A percentile compares a stretch with the other conserved stretches of the same genome.
Evolutionary conservation across 2,113 vertebrate genomes (phyloP).

Genomic region (Odobenus rosmarus): DNA sequence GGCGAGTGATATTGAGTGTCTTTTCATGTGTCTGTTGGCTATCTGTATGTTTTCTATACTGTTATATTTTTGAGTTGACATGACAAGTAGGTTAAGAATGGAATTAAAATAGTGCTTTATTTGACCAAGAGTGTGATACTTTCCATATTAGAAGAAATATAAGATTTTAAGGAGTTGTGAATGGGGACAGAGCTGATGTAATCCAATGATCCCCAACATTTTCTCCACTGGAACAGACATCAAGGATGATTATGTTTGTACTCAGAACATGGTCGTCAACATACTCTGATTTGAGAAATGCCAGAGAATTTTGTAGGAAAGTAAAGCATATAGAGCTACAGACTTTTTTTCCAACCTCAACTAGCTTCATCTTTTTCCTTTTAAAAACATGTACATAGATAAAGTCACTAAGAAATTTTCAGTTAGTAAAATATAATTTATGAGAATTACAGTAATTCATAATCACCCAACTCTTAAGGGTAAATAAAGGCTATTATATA

Average conservation of each 20-base stretch:
- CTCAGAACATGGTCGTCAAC: not conserved
- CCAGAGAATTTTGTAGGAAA: not conserved
- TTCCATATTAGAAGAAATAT: not conserved
- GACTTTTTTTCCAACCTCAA: not conserved
- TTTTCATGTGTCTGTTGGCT: not conserved
- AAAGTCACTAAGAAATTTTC: not conserved
- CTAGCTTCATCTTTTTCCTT: not conserved
- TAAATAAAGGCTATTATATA: not conserved
- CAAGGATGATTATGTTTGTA: not conserved
- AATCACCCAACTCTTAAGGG: not conserved
- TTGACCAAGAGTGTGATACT: not conserved
- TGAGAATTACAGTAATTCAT: conserved; percentile 5
- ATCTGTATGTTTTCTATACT: not conserved
- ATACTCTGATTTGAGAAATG: not conserved
- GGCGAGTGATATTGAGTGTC: not conserved
- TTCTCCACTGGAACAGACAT: not conserved
- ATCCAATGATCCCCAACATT: not conserved
- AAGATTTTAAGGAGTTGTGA: not conserved
- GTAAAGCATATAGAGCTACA: not conserved
- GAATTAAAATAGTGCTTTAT: not conserved
- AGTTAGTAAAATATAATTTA: not conserved
- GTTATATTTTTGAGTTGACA: not conserved
- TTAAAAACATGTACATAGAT: not conserved
- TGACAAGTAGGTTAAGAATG: not conserved
- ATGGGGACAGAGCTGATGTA: not conserved